Conservation (phyloP, 2,797 vertebrate species). For the Chaenodraco wilsoni region DNA sequence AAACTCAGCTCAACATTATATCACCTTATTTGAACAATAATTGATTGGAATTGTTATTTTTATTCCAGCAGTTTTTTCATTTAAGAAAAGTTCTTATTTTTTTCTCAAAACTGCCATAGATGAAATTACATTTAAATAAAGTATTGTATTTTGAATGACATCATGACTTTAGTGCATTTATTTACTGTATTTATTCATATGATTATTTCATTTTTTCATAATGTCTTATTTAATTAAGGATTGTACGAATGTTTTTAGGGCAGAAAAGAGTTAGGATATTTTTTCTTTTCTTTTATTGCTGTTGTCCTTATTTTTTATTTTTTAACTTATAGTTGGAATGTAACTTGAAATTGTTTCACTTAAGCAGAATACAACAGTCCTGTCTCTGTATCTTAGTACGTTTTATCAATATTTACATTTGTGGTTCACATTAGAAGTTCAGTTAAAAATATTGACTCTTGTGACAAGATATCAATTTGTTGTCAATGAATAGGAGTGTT, state of each 20-base stretch:
- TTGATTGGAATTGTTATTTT: neutral
- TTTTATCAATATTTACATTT: neutral
- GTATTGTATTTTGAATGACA: neutral
- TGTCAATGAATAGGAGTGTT: neutral
- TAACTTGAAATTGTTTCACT: neutral
- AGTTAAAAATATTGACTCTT: neutral
- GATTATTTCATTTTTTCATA: neutral
- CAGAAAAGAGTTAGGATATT: neutral
- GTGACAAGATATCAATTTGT: neutral
- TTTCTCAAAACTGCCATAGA: neutral
- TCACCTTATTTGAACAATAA: neutral
- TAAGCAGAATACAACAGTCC: neutral
- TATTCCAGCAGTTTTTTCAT: neutral
- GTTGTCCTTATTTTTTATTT: neutral
- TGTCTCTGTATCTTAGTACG: neutral
- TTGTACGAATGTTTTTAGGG: neutral
- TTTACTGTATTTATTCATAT: neutral
- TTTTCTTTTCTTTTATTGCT: neutral
- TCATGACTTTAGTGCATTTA: neutral
- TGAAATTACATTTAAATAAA: neutral
- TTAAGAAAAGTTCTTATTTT: neutral
- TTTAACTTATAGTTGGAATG: neutral
- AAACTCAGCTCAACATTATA: neutral
- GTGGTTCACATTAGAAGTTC: slow-evolving; percentile 1
- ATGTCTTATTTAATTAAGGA: neutral